These are phyloP conservation scores for Campoletis raptor DNA, from an alignment of 2,888 invertebrate species.

Conservation along the genomic window DNA sequence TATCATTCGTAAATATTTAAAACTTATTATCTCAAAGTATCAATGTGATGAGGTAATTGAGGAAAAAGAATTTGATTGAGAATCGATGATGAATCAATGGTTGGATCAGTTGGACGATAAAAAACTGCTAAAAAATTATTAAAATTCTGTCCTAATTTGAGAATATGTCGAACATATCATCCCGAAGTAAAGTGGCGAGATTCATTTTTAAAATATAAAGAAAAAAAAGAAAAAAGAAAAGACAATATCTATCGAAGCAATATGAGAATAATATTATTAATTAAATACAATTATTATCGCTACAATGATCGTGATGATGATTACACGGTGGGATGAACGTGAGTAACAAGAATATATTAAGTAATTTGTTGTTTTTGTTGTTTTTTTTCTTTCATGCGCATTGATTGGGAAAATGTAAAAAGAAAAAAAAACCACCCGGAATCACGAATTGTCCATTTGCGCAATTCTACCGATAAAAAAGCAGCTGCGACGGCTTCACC, in stretches of 20 bases:
- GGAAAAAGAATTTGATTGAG: too few species aligned
- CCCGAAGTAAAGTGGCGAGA: too few species aligned
- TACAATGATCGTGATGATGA: slow-evolving; percentile 75
- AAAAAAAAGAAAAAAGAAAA: slow-evolving; percentile 48
- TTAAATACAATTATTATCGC: slow-evolving; percentile 72
- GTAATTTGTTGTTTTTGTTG: slow-evolving; percentile 69
- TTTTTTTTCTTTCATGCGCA: slow-evolving; percentile 40
- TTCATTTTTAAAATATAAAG: slow-evolving; percentile 35
- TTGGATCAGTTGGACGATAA: too few species aligned
- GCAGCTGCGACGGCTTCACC: not conserved
- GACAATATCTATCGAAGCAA: slow-evolving; percentile 67
- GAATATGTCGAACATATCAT: too few species aligned
- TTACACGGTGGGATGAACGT: slow-evolving; percentile 70
- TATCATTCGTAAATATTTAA: too few species aligned
- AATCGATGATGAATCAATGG: too few species aligned
- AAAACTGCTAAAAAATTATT: too few species aligned
- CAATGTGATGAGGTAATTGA: too few species aligned
- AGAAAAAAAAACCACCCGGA: slow-evolving; percentile 4
- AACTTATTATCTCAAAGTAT: too few species aligned
- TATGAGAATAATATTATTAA: slow-evolving; percentile 74
- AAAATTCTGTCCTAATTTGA: too few species aligned
- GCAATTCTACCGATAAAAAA: slow-evolving; percentile 21
- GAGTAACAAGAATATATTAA: slow-evolving; percentile 81
- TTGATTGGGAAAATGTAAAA: slow-evolving; percentile 28
- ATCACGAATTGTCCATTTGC: slow-evolving; percentile 13